Percentiles rank a stretch among this genome's conserved stretches.
Conservation (phyloP, 2,888 invertebrate genomes). For the Heliothis peltigera region DNA sequence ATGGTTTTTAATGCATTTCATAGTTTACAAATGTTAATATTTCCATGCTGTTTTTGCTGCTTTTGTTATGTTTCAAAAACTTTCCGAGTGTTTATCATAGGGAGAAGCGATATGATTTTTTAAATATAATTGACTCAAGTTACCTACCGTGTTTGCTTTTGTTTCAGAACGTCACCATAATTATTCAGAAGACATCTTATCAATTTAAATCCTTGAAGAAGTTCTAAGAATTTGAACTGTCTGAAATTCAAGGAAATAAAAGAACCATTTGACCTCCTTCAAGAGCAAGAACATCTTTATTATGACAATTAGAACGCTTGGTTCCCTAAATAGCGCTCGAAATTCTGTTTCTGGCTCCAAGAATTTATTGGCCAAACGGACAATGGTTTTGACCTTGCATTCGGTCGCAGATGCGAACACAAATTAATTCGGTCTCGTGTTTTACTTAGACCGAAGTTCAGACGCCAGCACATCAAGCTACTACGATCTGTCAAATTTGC, state of each 20-base stretch:
- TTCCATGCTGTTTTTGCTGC: too few relatives aligned
- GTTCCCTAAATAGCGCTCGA: not conserved
- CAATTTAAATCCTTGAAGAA: conserved; percentile 9
- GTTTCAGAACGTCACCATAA: not conserved
- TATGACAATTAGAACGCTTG: not conserved
- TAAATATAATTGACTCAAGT: too few relatives aligned
- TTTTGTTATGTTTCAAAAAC: too few relatives aligned
- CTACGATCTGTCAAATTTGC: too few relatives aligned
- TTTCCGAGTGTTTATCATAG: too few relatives aligned
- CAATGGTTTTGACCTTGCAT: not conserved
- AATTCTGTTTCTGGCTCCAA: not conserved
- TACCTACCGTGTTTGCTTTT: too few relatives aligned
- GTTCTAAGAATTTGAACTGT: conserved; percentile 5
- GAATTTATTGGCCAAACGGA: not conserved
- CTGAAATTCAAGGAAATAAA: conserved; percentile 11
- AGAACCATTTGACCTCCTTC: not conserved
- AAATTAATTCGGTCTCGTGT: not conserved
- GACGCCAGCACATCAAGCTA: too few relatives aligned
- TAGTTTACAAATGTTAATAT: too few relatives aligned
- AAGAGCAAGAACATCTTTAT: conserved; percentile 3
- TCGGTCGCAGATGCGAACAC: not conserved
- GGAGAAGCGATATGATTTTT: too few relatives aligned
- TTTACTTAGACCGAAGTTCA: not conserved
- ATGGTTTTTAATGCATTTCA: too few relatives aligned
- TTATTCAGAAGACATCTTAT: not conserved